Evolutionary conservation across 1,140 invertebrate genomes (phyloP).

Genomic region (Drosophila athabasca): DNA sequence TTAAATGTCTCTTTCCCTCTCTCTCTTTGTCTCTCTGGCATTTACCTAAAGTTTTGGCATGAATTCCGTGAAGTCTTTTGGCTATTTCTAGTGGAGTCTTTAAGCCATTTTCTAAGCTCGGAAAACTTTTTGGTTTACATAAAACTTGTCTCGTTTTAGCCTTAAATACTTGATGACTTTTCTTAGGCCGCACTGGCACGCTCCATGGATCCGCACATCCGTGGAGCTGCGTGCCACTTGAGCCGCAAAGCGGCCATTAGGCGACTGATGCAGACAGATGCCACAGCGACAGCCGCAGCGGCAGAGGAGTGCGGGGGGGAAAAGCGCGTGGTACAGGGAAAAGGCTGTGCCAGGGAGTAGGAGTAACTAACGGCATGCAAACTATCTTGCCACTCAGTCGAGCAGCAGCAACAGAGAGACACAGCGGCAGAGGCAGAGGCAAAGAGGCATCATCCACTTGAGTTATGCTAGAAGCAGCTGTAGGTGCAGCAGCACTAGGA

Average conservation of each 20-base stretch:
- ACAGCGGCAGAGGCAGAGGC: background rate
- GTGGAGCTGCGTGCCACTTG: slow-evolving; percentile 43
- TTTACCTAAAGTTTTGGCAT: background rate
- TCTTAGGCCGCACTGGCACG: slow-evolving; percentile 18
- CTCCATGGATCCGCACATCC: slow-evolving; percentile 2
- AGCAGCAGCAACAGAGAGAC: slow-evolving; percentile 1
- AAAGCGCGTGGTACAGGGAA: slow-evolving; percentile 54
- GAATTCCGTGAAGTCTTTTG: background rate
- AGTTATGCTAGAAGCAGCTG: slow-evolving; percentile 23
- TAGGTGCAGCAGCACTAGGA: background rate
- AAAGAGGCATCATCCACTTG: slow-evolving; percentile 22
- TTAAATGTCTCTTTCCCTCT: no score
- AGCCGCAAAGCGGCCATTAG: slow-evolving; percentile 79
- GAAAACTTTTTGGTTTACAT: slow-evolving; percentile 18
- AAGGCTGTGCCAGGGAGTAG: slow-evolving; percentile 52
- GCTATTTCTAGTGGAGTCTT: slow-evolving; percentile 6
- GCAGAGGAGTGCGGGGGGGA: slow-evolving; percentile 5
- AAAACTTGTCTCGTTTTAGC: slow-evolving; percentile 37
- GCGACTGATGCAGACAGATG: slow-evolving; percentile 59
- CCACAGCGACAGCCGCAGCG: slow-evolving; percentile 31
- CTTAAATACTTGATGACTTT: slow-evolving; percentile 72
- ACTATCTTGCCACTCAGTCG: slow-evolving; percentile 60
- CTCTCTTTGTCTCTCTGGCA: no score
- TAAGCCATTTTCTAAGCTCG: slow-evolving; percentile 28
- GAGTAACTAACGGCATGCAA: slow-evolving; percentile 62